Evolutionary conservation across 2,888 invertebrate species (phyloP), one percentile per base, ranked within the genome.

Genomic region (Cerastis leucographa): DNA sequence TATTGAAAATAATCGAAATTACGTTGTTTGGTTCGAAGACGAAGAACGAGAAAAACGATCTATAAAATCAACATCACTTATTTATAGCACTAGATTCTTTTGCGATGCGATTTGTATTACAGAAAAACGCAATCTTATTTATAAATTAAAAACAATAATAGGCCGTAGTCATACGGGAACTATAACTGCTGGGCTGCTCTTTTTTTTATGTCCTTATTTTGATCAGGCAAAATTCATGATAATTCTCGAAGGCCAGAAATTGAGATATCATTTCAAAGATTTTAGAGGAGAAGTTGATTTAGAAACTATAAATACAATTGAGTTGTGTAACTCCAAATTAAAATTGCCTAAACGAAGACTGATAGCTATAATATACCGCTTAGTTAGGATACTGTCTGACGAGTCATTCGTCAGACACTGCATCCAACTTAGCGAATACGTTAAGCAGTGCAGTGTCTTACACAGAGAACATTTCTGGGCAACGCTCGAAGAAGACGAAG

Each of bases 121-220:
- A 0, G 99, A 99, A 92, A 97, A 99, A 78, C 97, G 99, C 85
- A 99, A 99, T 93, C 95, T 99, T 87, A 98, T 98, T 6, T 99
- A 99, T 93, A 98, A 98, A 92, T 98, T 98, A 92, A 97, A 98
- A 91, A 98, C 98, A 91, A 96, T 99, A 59, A 95, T 99, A 72
- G 97, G 98, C 6, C 97, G 99, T 66, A 98, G 98, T 93, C 98
- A 97, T 83, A 98, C 98, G 88, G 99, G 99, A 66, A 97, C 98
- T 85, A 97, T 98, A 8, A 96, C 97, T 35, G 98, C 99, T 64
- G 99, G 99, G n/a, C 95, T 99, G 76, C 98, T 99, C 94, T 98
- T 99, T 92, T 98, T 98, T 70, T 97, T 99, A 71, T 97, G 97
- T 78, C 90, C 87, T 46, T 84, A 91, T 22, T 92, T 90, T 44